Percentiles rank a stretch among this genome's conserved stretches.
These are phyloP conservation scores for Rhinopomastus cyanomelas DNA, from an alignment of 2,113 vertebrate species.

Conservation along the genomic window DNA sequence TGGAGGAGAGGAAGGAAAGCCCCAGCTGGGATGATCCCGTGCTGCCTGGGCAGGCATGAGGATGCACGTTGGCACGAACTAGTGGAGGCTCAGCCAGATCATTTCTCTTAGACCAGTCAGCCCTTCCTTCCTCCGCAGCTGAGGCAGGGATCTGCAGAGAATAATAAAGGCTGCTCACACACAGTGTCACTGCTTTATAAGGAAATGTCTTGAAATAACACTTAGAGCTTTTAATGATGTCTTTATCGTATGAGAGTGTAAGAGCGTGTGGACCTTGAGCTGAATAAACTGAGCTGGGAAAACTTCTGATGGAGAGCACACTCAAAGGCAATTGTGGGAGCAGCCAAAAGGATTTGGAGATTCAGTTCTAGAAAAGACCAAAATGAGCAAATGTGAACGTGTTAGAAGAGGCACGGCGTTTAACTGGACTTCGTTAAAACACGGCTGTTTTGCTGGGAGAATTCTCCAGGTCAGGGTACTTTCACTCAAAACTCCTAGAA, in stretches of 20 bases:
- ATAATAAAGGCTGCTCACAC: neutral
- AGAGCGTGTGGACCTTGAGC: neutral
- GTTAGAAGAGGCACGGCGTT: neutral
- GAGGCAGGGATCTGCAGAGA: neutral
- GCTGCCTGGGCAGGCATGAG: neutral
- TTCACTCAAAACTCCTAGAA: neutral
- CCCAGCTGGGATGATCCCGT: neutral
- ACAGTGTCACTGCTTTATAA: neutral
- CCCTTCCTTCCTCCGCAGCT: neutral
- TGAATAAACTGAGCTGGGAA: neutral
- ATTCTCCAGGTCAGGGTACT: neutral
- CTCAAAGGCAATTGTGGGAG: neutral
- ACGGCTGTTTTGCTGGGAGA: neutral
- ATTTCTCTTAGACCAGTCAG: neutral
- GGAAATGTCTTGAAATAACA: constrained; percentile 8
- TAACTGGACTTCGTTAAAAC: neutral
- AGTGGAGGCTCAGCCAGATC: neutral
- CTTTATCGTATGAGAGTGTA: neutral
- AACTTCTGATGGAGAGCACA: neutral
- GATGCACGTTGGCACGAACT: neutral
- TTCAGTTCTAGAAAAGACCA: neutral
- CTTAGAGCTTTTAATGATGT: neutral
- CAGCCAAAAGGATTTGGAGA: neutral
- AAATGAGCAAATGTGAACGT: neutral
- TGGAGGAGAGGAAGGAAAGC: neutral